Evolutionary conservation across 2,888 invertebrate species (phyloP).

Genomic region (Aspidapion aeneum): DNA sequence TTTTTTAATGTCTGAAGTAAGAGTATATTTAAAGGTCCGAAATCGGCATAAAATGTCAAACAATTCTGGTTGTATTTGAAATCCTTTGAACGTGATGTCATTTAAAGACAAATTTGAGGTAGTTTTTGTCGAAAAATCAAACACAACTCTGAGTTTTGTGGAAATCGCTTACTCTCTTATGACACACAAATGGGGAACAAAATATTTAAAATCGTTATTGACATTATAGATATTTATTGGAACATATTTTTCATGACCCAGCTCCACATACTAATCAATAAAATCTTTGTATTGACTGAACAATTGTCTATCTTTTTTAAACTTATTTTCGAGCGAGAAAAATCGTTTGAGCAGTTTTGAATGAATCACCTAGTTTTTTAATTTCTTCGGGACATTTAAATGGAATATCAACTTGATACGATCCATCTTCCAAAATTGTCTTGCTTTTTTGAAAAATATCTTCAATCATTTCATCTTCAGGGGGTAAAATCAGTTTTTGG

Average conservation of each 20-base stretch:
- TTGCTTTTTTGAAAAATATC: conserved; percentile 10
- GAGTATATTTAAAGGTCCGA: conserved; percentile 14
- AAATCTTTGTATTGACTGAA: conserved; percentile 11
- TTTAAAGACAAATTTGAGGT: conserved; percentile 16
- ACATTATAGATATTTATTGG: conserved; percentile 7
- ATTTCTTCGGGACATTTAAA: conserved; percentile 12
- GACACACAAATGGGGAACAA: conserved; percentile 17
- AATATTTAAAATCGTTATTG: conserved; percentile 9
- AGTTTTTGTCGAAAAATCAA: conserved; percentile 18
- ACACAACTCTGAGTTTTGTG: conserved; percentile 21
- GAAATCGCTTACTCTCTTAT: conserved; percentile 12
- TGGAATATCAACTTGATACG: conserved; percentile 19
- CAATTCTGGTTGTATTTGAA: conserved; percentile 19
- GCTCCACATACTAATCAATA: conserved; percentile 11
- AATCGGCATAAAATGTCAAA: conserved; percentile 18
- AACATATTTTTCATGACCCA: conserved; percentile 12
- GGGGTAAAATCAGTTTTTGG: conserved; percentile 1
- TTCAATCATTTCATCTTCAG: conserved; percentile 15
- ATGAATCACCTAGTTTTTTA: conserved; percentile 15
- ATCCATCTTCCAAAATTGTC: conserved; percentile 12
- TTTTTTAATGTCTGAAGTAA: conserved; percentile 21
- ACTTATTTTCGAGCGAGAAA: conserved; percentile 10
- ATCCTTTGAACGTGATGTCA: conserved; percentile 21
- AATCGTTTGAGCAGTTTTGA: conserved; percentile 9
- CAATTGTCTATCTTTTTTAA: conserved; percentile 3